Evolutionary conservation across 2,113 vertebrate genomes (phyloP).

Genomic region (Mirounga angustirostris): DNA sequence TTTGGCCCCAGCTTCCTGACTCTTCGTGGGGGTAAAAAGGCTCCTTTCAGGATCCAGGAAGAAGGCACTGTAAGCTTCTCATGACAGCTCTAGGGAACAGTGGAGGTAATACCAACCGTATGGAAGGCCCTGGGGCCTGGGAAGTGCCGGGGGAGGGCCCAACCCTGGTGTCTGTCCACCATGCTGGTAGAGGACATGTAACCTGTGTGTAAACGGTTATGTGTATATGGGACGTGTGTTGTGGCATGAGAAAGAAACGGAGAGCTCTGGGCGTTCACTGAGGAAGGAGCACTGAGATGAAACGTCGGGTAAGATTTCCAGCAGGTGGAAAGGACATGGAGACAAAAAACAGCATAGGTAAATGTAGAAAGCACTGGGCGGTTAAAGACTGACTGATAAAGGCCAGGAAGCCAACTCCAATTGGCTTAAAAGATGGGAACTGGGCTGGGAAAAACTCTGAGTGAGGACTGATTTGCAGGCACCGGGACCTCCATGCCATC

Average conservation of each 20-base stretch:
- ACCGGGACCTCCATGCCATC: background rate
- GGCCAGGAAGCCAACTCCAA: background rate
- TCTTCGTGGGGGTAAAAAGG: slow-evolving; percentile 80
- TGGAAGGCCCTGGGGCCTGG: background rate
- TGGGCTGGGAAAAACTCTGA: background rate
- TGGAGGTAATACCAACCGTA: background rate
- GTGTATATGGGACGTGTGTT: too few species aligned
- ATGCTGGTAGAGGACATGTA: background rate
- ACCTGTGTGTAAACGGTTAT: background rate
- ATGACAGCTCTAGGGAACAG: background rate
- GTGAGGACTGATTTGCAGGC: background rate
- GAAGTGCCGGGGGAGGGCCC: background rate
- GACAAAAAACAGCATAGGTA: background rate
- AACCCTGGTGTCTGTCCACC: background rate
- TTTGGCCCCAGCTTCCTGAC: slow-evolving; percentile 87
- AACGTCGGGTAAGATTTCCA: background rate
- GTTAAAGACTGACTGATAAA: background rate
- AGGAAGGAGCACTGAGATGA: background rate
- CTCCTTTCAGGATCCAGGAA: slow-evolving; percentile 66
- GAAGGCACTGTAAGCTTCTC: slow-evolving; percentile 68
- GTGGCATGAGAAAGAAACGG: background rate
- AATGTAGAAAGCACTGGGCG: background rate
- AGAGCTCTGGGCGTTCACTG: background rate
- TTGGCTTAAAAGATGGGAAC: background rate
- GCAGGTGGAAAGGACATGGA: background rate